These are phyloP conservation scores for Callopanchax toddi DNA, from an alignment of 2,113 vertebrate genomes.

Conservation along the genomic window DNA sequence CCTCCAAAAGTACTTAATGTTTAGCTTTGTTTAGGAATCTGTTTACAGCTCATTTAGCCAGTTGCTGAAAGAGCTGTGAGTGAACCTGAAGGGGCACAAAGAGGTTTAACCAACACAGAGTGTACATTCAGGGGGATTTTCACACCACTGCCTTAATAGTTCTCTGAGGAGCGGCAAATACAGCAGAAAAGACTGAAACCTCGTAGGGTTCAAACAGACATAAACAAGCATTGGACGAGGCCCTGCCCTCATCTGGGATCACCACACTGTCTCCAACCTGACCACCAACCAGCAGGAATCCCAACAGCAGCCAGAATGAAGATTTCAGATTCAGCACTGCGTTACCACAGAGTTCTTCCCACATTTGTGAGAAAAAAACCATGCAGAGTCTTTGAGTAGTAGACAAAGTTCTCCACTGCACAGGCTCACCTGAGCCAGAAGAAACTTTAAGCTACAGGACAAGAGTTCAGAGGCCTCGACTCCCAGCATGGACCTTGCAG, in stretches of 20 bases:
- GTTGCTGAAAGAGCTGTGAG: no score
- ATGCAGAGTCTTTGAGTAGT: neutral
- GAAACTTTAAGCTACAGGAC: constrained; percentile 30
- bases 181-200: constrained; percentile 74
- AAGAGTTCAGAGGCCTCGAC: constrained; percentile 9
- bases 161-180: constrained; percentile 75
- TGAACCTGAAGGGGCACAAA: constrained; percentile 30
- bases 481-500: neutral
- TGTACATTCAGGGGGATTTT: constrained; percentile 73
- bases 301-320: constrained; percentile 17
- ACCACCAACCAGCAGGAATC: constrained; percentile 33
- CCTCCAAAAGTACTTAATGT: no score
- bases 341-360: constrained; percentile 4
- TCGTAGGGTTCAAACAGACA: constrained; percentile 55
- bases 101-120: constrained; percentile 57
- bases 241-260: constrained; percentile 45
- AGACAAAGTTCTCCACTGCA: neutral
- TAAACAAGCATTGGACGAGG: constrained; percentile 50
- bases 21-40: no score
- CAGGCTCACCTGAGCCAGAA: constrained; percentile 35
- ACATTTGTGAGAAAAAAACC: constrained; percentile 4
- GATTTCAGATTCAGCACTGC: constrained; percentile 25
- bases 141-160: constrained; percentile 75
- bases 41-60: neutral
- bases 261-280: constrained; percentile 24